Evolutionary conservation across 2,113 vertebrate genomes (phyloP), one percentile per base, ranked within the genome.

Genomic region (Marcusenius ussheri): DNA sequence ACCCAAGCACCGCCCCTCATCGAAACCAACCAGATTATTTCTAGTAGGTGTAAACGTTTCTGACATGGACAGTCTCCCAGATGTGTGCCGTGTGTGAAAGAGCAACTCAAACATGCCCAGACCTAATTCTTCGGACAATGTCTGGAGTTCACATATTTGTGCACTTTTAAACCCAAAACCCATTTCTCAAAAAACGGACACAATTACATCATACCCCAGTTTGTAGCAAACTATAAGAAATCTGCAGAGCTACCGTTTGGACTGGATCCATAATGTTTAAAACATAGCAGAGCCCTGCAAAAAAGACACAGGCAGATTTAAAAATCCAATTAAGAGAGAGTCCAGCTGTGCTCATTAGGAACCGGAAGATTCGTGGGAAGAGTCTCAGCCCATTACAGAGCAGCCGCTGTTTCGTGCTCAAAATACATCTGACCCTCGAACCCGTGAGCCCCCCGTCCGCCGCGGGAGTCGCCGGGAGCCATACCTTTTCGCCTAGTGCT

Each of bases 401-500:
- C 70, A 15, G 15, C 27, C 35, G 62, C 70, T 39, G 35, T 17
- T 39, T 17, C 17, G 74, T 42, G 74, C 74, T 19, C 13, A 80
- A 42, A 80, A 80, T 80, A 80, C 35, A 39, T 5, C 15, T 17
- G 35, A 42, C 35, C 74, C 74, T 42, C 13, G 74, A 80, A 39
- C 74, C 35, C 13, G 35, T 2, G 74, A 35, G 35, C 35, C 35
- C 35, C 66, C n/a, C 27, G 24, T 9, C 66, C n/a, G 3, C 66
- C 27, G 47, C 47, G 21, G 88, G 19, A 21, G 46, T 50, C 46
- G 0, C 13, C 0, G 19, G 17, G 83, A 83, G 15, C 42, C 93
- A 91, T 94, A 99, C 98, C 97, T 99, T 99, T 94, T 97, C 96
- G 92, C 97, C 96, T 88, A 99, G 96, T n/a, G 98, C 98, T 93